These are phyloP conservation scores for Crossoptilon crossoptilon DNA, from an alignment of 2,797 vertebrate species.

Conservation along the genomic window DNA sequence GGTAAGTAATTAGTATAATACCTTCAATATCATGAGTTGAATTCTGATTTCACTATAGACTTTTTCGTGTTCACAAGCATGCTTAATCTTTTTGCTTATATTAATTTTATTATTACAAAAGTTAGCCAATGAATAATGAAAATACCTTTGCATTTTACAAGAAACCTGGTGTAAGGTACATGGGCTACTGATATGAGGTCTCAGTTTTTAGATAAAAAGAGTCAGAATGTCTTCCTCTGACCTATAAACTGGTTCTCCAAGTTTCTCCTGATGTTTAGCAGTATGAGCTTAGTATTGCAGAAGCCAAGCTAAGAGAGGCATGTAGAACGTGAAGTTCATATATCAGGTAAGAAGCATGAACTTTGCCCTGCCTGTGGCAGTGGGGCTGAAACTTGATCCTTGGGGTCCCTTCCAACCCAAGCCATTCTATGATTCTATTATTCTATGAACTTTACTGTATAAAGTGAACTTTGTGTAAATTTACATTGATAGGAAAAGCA, in stretches of 20 bases:
- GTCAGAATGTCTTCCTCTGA: background rate
- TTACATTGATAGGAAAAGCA: background rate
- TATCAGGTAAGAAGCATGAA: background rate
- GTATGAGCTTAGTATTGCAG: background rate
- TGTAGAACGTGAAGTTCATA: background rate
- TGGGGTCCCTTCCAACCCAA: no score
- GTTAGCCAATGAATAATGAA: background rate
- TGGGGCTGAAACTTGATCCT: no score
- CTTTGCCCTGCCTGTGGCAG: background rate
- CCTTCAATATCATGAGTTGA: background rate
- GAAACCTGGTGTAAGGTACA: background rate
- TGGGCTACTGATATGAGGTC: background rate
- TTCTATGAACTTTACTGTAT: background rate
- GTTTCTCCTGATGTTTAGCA: background rate
- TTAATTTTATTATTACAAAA: background rate
- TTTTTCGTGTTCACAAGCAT: background rate
- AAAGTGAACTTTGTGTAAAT: background rate
- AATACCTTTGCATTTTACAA: background rate
- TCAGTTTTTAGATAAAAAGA: background rate
- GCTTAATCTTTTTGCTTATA: background rate
- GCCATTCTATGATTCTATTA: no score
- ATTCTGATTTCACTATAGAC: background rate
- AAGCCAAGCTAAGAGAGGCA: background rate
- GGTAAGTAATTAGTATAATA: background rate
- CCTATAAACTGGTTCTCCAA: background rate